A percentile compares a stretch with the other conserved stretches of the same genome.
These are phyloP conservation scores for Dasyurus viverrinus DNA, from an alignment of 2,113 vertebrate genomes.

Conservation along the genomic window DNA sequence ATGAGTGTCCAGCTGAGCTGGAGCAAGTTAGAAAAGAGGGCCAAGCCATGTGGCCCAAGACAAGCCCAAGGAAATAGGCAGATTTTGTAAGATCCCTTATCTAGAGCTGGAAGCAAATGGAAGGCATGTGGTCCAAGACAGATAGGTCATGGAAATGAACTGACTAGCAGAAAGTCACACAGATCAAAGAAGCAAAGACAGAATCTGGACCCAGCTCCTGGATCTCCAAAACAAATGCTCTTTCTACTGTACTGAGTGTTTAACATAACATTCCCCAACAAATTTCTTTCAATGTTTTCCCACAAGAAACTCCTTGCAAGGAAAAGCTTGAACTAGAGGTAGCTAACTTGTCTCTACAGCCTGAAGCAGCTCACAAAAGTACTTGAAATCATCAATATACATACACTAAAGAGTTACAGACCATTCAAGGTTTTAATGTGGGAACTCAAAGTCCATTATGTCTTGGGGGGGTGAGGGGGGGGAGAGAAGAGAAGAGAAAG, in stretches of 20 bases:
- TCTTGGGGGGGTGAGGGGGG: rapidly evolving
- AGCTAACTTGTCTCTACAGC: not conserved
- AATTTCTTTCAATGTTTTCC: not conserved
- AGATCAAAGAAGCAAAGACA: not conserved
- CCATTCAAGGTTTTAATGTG: not conserved
- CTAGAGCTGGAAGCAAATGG: not conserved
- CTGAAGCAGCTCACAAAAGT: not conserved
- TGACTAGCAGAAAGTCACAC: not conserved
- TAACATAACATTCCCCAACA: not conserved
- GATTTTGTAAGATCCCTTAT: not conserved
- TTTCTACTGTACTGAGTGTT: not conserved
- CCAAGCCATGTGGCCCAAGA: not conserved
- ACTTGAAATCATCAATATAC: not conserved
- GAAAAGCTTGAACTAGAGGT: not conserved
- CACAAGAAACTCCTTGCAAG: not conserved
- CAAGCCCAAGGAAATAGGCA: not conserved
- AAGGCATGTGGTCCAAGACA: not conserved
- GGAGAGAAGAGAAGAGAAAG: too few species aligned
- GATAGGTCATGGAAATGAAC: not conserved
- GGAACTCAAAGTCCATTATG: not conserved
- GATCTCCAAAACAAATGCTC: not conserved
- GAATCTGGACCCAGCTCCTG: not conserved
- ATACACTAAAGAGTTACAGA: not conserved
- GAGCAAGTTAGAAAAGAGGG: not conserved
- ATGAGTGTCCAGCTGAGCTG: too few species aligned